Base-by-base conservation (phyloP, 1,140 invertebrate species). In the Drosophila biarmipes region DNA sequence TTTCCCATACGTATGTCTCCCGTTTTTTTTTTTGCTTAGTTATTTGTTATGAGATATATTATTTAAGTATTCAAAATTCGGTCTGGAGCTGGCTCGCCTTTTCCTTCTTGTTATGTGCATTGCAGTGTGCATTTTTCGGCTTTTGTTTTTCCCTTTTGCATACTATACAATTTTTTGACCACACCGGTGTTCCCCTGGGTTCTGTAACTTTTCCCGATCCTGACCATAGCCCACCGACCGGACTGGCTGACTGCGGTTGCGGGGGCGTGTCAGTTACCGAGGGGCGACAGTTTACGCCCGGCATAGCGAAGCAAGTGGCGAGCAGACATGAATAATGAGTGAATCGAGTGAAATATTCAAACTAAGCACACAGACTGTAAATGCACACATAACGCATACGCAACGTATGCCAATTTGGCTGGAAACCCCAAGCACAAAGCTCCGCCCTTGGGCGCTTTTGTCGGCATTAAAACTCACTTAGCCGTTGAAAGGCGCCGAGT, bases 321-420 rank as follows among this genome's bases (percentile, higher is more conserved):
- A 73, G 89, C 74, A 59, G 82, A 89, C 82, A 89, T 89, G 77
- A 87, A 89, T 87, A 89, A 87, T 87, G 74, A 87, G 54, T 73
- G 75, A 86, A 78, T 72, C 40, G 67, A 59, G 31, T 62, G 57
- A 48, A 46, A 43, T 53, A 64, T 72, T 78, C 59, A 53, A 73
- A 46, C 46, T 46, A 53, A 73, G 31, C 35, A 71, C 17, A 53
- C 48, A 58, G 58, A 57, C 24, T 57, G 37, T 43, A 40, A 45
- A 61, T 56, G 35, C 52, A 69, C 49, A 80, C 42, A 73, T 86
- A 63, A 80, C 77, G 66, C 56, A 86, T 80, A 80, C 80, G 80
- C 58, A 62, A 57, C 63, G 76, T 85, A 64, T 58, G 59, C 53
- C 58, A 52, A 37, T 66, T 73, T 56, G 58, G 19, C 8, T 43